A percentile compares a stretch with the other conserved stretches of the same genome.
Conservation (phyloP, 2,888 invertebrate genomes). For the Macrosiphum euphorbiae region DNA sequence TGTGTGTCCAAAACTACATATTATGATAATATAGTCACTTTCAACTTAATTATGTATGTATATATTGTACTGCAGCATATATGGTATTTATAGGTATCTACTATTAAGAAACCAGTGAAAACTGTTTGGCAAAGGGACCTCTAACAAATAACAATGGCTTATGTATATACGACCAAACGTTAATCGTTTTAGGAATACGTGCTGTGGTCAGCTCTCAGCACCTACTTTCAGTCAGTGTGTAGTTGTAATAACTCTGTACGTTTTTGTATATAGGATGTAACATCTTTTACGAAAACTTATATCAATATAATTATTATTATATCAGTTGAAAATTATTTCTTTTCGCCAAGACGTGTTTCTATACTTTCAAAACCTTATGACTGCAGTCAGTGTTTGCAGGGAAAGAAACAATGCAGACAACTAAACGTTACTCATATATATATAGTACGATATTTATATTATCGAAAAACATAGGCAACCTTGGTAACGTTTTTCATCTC, state of each 20-base stretch:
- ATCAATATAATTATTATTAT: neutral
- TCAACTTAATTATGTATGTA: slow-evolving; percentile 11
- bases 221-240: slow-evolving; percentile 8
- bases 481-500: slow-evolving; percentile 32
- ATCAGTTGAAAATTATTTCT: neutral
- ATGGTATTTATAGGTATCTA: neutral
- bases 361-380: neutral
- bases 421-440: neutral
- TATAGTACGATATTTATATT: neutral
- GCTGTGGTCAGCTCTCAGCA: slow-evolving; percentile 3
- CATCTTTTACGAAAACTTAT: slow-evolving; percentile 20
- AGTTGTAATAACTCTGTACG: neutral
- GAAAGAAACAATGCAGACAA: neutral
- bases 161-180: neutral
- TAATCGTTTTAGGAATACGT: slow-evolving; percentile 37
- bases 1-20: neutral
- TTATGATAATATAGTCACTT: slow-evolving; percentile 11
- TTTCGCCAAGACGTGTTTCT: neutral
- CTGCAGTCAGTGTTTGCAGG: neutral
- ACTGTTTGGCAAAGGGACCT: slow-evolving; percentile 31
- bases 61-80: neutral
- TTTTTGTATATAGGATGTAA: neutral
- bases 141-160: neutral
- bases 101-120: slow-evolving; percentile 25
- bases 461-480: slow-evolving; percentile 51